These are phyloP conservation scores for Procavia capensis DNA, from an alignment of 2,113 vertebrate species.

Conservation along the genomic window DNA sequence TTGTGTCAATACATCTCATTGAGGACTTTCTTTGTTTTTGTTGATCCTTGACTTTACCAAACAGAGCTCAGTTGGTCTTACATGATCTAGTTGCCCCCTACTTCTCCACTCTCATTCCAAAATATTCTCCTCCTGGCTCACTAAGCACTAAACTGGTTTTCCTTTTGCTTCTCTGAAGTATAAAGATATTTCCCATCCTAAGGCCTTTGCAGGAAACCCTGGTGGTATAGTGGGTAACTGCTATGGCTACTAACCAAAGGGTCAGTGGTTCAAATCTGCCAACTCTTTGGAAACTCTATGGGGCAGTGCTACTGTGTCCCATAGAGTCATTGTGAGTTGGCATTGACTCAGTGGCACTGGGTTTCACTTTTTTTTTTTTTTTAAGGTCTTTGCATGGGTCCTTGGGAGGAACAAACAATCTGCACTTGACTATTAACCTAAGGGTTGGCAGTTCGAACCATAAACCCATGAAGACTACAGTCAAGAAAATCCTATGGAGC, in stretches of 20 bases:
- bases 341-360: too few relatives aligned
- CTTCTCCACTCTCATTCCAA: neutral
- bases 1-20: neutral
- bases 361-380: too few relatives aligned
- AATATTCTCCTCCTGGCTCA: neutral
- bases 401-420: too few relatives aligned
- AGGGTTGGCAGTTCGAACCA: too few relatives aligned
- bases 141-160: neutral
- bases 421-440: too few relatives aligned
- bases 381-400: too few relatives aligned
- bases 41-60: neutral
- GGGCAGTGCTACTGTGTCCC: too few relatives aligned
- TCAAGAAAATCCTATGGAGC: neutral
- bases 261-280: neutral
- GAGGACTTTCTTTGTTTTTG: neutral
- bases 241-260: neutral
- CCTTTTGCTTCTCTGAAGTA: neutral
- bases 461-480: neutral
- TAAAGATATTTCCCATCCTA: neutral
- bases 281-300: too few relatives aligned
- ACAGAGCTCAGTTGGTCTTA: neutral
- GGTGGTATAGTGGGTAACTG: too few relatives aligned
- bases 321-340: too few relatives aligned
- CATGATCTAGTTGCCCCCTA: neutral
- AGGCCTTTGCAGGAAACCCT: neutral